Base-by-base conservation (phyloP, 2,113 vertebrate genomes). In the Halichoerus grypus region DNA sequence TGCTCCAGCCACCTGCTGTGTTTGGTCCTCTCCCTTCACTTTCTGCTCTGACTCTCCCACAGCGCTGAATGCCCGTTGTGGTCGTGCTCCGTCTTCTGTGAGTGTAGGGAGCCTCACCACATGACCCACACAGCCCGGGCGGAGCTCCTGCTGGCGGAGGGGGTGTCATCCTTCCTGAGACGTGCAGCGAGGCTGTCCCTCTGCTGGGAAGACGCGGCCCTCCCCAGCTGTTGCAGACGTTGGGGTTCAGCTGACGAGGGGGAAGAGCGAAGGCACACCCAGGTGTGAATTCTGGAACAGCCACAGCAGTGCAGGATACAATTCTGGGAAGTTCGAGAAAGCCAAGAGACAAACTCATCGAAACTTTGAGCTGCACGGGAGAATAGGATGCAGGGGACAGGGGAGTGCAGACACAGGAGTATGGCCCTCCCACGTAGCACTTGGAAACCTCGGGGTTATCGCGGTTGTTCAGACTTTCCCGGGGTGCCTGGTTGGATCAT, bases 121-220 rank as follows among this genome's bases (percentile, higher is more conserved):
- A 3, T 0, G 11, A 21, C 53, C 42, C 9, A 1, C 12, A 1
- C 7, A 12, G 26, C 22, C 22, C 16, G 0, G 6, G 13, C 10
- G 8, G 26, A 31, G 42, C 74, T 31, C 14, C 12, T 51, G 10
- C 3, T 6, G 16, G 7, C 31, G 59, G 36, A 5, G 0, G 3
- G 10, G 31, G 31, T 14, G 31, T 2, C 3, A 0, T 36, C 39
- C 33, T 53, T 18, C n/a, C 55, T 0, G 26, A 51, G 24, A 18
- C 5, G 2, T 3, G 39, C 6, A 51, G n/a, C 28, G 9, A 49
- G 57, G 59, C 59, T 59, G n/a, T 8, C 10, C 6, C 24, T 33
- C 4, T 26, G 51, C 7, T 4, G 16, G 31, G 55, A 55, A 69
- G 33, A 21, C 1, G 0, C 18, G 8, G 4, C 33, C 39, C 59